A percentile compares a stretch with the other conserved stretches of the same genome.
Conservation (phyloP, 2,113 vertebrate species). For the Buteo buteo region DNA sequence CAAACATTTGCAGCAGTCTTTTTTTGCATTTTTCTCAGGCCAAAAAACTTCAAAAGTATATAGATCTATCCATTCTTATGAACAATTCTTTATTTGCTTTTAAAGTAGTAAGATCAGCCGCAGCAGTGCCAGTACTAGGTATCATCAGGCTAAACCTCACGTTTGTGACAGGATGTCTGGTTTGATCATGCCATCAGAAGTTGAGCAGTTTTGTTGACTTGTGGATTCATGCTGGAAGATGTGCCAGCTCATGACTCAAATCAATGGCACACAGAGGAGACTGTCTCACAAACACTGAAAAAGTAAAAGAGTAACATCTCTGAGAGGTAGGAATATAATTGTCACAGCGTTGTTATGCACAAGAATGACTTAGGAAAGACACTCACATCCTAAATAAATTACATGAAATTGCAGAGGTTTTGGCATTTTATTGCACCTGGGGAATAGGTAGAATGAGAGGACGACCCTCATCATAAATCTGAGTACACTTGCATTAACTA, state of each 20-base stretch:
- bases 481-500: not conserved
- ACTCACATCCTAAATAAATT: not conserved
- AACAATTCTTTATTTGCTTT: slow-evolving; percentile 9
- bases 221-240: not conserved
- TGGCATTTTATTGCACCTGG: not conserved
- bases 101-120: not conserved
- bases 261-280: not conserved
- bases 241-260: not conserved
- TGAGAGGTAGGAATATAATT: not conserved
- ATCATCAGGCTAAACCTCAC: not conserved
- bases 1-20: slow-evolving; percentile 1
- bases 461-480: not conserved
- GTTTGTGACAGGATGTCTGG: not conserved
- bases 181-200: not conserved
- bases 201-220: not conserved
- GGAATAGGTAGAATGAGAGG: not conserved
- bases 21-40: slow-evolving; percentile 2
- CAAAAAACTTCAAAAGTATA: slow-evolving; percentile 44
- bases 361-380: not conserved
- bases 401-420: not conserved
- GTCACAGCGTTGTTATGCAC: not conserved
- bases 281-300: not conserved
- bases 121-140: not conserved
- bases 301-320: not conserved
- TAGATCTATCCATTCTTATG: not conserved